These are phyloP conservation scores for Elgaria multicarinata DNA, from an alignment of 2,113 vertebrate genomes.

Conservation along the genomic window DNA sequence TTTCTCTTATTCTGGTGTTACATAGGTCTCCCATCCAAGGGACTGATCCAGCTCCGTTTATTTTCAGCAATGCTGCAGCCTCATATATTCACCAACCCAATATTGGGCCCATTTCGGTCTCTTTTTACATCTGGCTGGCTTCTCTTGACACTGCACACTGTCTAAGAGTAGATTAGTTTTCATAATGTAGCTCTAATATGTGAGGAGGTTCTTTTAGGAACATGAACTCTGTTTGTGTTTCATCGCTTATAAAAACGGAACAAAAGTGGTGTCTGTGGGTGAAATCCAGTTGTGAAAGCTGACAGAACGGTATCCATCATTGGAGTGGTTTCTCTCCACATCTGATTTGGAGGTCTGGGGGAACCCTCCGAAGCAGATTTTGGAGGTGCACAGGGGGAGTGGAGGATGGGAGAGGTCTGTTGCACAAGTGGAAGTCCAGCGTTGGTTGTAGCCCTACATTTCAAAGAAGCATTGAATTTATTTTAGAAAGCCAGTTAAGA, in stretches of 20 bases:
- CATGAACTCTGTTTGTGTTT: background rate
- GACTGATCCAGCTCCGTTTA: background rate
- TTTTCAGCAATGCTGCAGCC: background rate
- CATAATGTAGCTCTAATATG: too few species aligned
- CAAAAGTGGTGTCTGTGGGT: background rate
- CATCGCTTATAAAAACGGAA: background rate
- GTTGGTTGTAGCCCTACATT: background rate
- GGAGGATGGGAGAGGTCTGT: background rate
- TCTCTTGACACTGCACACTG: background rate
- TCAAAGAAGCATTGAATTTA: background rate
- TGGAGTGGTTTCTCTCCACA: too few species aligned
- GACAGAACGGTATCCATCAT: too few species aligned
- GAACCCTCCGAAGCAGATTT: background rate
- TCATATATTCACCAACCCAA: background rate
- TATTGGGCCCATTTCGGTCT: too few species aligned
- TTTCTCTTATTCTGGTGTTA: background rate
- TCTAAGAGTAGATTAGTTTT: background rate
- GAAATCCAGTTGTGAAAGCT: background rate
- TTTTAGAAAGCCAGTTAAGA: background rate
- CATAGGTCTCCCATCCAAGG: background rate
- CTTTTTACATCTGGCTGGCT: background rate
- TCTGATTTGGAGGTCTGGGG: too few species aligned
- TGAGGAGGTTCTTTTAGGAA: background rate
- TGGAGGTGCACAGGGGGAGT: background rate
- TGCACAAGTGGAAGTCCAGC: background rate